These are phyloP conservation scores for Tuberolachnus salignus DNA, from an alignment of 2,888 invertebrate genomes.

Conservation along the genomic window DNA sequence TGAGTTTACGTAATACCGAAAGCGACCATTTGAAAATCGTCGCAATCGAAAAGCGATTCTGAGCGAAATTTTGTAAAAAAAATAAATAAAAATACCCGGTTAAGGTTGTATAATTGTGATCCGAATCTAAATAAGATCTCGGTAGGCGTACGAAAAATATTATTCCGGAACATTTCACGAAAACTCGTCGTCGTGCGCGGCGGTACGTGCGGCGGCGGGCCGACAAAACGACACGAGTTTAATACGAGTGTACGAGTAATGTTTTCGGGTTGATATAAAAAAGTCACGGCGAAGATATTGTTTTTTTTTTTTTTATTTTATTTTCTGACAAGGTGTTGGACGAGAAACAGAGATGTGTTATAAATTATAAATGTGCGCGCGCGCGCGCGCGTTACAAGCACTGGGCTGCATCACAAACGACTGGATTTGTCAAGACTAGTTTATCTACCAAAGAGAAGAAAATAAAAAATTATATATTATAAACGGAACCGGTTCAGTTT, in stretches of 20 bases:
- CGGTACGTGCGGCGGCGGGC: no score
- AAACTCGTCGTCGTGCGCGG: no score
- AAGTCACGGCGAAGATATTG: constrained; percentile 13
- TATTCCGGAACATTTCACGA: no score
- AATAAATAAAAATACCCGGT: no score
- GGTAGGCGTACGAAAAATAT: no score
- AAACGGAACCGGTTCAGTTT: constrained; percentile 48
- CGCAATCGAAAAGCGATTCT: no score
- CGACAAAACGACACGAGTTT: constrained; percentile 27
- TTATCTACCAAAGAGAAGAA: constrained; percentile 7
- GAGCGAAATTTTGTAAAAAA: no score
- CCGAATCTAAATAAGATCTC: no score
- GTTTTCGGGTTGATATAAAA: constrained; percentile 32
- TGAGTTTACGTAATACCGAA: no score
- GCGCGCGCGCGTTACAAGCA: constrained; percentile 37
- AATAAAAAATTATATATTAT: constrained; percentile 27
- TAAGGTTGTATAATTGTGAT: no score
- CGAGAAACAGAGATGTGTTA: constrained; percentile 50
- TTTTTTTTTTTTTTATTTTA: background rate
- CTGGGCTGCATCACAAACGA: constrained; percentile 18
- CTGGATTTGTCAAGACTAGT: constrained; percentile 56
- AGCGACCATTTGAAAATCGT: no score
- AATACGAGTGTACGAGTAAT: background rate
- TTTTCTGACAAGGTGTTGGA: constrained; percentile 53
- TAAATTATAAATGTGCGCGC: constrained; percentile 54